phyloP scores from a whole-genome alignment of 2,888 invertebrate genomes.

The Spodoptera picta region DNA sequence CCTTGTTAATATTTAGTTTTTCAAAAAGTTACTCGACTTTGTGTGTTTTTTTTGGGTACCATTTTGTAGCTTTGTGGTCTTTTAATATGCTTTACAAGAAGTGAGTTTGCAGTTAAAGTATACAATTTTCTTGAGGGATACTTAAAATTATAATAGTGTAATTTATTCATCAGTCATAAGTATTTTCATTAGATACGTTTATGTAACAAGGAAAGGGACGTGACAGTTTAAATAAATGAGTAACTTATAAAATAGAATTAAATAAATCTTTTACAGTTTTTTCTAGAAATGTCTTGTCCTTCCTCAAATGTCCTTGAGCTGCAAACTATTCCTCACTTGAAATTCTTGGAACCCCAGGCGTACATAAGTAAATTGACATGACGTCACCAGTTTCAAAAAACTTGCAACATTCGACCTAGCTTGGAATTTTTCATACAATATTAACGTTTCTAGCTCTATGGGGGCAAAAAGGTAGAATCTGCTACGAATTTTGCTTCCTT shows the following conservation, averaged over 20 bases:
- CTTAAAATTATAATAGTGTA: no score
- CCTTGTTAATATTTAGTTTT: constrained; percentile 44
- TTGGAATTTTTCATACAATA: constrained; percentile 4
- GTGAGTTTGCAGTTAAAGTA: no score
- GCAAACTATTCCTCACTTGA: constrained; percentile 2
- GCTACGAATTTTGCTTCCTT: constrained; percentile 5
- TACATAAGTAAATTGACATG: constrained; percentile 30
- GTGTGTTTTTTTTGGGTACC: constrained; percentile 6
- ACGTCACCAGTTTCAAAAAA: constrained; percentile 17
- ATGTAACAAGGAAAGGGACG: no score
- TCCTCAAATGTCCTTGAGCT: constrained; percentile 1
- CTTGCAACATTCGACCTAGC: constrained; percentile 5
- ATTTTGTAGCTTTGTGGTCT: no score
- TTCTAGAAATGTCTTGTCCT: neutral
- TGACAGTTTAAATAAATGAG: no score
- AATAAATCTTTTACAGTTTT: no score
- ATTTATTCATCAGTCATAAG: no score
- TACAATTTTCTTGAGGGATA: no score
- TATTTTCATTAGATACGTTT: no score
- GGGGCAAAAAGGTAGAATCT: constrained; percentile 4
- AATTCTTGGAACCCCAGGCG: constrained; percentile 8
- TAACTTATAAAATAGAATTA: no score
- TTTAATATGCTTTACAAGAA: no score
- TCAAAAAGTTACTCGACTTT: constrained; percentile 36
- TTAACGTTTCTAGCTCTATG: constrained; percentile 12